Evolutionary conservation across 35 echinoderm and acorn worm genomes (phyloP).

Genomic region (Heliocidaris erythrogramma): DNA sequence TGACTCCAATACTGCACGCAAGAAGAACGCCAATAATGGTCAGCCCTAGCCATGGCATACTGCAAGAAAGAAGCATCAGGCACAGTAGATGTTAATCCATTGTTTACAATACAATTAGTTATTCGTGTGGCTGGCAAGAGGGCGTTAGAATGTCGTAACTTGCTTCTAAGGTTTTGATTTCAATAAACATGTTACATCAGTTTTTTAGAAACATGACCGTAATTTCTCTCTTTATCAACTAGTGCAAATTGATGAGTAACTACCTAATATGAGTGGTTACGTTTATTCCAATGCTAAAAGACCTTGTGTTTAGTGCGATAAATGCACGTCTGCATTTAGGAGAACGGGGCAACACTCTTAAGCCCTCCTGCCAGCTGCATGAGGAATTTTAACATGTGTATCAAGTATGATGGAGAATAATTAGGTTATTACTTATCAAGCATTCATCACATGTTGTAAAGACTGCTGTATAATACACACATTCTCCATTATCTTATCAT

Average conservation of each 20-base stretch:
- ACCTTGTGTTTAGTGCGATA: too few relatives aligned
- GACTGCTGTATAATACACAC: too few relatives aligned
- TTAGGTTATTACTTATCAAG: too few relatives aligned
- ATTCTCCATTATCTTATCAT: too few relatives aligned
- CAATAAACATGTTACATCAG: background rate
- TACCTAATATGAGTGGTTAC: too few relatives aligned
- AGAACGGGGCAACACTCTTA: too few relatives aligned
- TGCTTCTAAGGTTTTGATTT: background rate
- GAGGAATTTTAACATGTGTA: too few relatives aligned
- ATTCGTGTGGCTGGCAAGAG: background rate
- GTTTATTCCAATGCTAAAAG: too few relatives aligned
- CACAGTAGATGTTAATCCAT: background rate
- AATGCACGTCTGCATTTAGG: too few relatives aligned
- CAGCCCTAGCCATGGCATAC: conserved; percentile 43
- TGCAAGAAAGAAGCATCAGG: background rate
- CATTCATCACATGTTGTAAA: too few relatives aligned
- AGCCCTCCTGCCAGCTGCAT: too few relatives aligned
- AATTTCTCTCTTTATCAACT: background rate
- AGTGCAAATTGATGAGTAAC: background rate
- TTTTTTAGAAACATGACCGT: background rate
- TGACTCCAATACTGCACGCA: background rate
- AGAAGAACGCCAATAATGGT: conserved; percentile 16
- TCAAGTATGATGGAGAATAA: too few relatives aligned
- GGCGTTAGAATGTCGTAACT: background rate
- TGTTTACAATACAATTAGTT: background rate